Conservation (phyloP, 2,888 invertebrate species). For the Adelphocoris suturalis region DNA sequence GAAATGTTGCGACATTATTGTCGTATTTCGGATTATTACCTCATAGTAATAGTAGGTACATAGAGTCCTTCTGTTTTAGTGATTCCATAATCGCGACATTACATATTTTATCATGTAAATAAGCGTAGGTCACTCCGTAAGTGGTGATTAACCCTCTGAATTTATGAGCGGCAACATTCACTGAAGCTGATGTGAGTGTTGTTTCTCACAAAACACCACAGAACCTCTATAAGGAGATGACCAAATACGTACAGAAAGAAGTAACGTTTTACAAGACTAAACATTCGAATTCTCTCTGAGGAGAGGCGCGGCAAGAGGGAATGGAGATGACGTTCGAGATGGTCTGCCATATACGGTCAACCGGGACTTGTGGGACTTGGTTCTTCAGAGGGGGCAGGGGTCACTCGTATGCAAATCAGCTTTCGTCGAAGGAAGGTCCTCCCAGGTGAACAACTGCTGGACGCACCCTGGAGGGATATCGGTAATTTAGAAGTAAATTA, state of each 20-base stretch:
- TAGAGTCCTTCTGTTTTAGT: too few species aligned
- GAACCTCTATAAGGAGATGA: background rate
- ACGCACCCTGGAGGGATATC: background rate
- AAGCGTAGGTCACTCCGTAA: too few species aligned
- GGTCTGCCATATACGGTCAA: background rate
- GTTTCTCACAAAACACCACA: background rate
- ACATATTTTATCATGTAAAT: too few species aligned
- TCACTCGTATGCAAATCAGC: conserved; percentile 6
- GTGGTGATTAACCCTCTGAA: too few species aligned
- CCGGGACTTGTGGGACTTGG: conserved; percentile 8
- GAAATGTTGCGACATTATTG: too few species aligned
- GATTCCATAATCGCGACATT: too few species aligned
- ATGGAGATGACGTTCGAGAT: conserved; percentile 11
- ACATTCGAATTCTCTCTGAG: background rate
- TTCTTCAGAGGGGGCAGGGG: background rate
- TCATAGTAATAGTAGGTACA: too few species aligned
- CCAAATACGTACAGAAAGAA: background rate
- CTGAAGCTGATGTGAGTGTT: background rate
- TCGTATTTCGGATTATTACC: too few species aligned
- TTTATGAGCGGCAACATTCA: too few species aligned
- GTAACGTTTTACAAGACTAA: background rate
- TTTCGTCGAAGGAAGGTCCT: background rate
- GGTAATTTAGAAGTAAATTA: conserved; percentile 4
- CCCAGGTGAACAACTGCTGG: background rate
- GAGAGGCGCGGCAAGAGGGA: background rate